These are phyloP conservation scores for Acipenser oxyrinchus DNA, from an alignment of 2,797 vertebrate genomes.

Conservation along the genomic window DNA sequence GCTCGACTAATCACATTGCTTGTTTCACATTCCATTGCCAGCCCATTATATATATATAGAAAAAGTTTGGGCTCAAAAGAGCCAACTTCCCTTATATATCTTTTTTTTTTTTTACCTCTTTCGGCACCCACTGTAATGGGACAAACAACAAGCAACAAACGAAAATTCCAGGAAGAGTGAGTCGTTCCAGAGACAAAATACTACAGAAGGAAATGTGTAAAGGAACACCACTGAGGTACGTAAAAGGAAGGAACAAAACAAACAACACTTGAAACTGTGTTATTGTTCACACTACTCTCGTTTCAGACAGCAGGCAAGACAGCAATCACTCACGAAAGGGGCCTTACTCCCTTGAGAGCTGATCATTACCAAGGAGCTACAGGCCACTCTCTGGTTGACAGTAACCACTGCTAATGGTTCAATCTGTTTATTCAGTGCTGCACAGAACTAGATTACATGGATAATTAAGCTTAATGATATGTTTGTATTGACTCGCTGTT, in stretches of 20 bases:
- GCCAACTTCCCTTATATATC: no score
- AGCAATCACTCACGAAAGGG: conserved; percentile 26
- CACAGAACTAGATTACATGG: conserved; percentile 73
- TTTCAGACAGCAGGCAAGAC: conserved; percentile 27
- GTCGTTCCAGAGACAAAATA: no score
- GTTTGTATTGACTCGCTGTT: conserved; percentile 58
- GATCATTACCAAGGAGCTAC: conserved; percentile 64
- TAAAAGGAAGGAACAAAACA: conserved; percentile 43
- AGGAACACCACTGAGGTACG: conserved; percentile 70
- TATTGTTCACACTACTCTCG: conserved; percentile 32
- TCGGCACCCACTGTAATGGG: no score
- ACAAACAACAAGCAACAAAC: no score
- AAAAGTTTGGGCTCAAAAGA: no score
- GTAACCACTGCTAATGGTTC: conserved; percentile 72
- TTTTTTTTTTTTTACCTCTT: no score
- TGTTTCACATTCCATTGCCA: no score
- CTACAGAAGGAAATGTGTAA: conserved; percentile 39
- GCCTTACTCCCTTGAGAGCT: conserved; percentile 49
- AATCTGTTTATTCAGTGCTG: conserved; percentile 71
- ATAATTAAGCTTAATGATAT: conserved; percentile 81
- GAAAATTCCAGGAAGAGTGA: no score
- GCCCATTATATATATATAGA: no score
- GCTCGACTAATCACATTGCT: no score
- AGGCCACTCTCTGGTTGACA: conserved; percentile 72
- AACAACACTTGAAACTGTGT: conserved; percentile 57